Conservation (phyloP, 1,140 invertebrate genomes). For the Pachypsylla venusta region DNA sequence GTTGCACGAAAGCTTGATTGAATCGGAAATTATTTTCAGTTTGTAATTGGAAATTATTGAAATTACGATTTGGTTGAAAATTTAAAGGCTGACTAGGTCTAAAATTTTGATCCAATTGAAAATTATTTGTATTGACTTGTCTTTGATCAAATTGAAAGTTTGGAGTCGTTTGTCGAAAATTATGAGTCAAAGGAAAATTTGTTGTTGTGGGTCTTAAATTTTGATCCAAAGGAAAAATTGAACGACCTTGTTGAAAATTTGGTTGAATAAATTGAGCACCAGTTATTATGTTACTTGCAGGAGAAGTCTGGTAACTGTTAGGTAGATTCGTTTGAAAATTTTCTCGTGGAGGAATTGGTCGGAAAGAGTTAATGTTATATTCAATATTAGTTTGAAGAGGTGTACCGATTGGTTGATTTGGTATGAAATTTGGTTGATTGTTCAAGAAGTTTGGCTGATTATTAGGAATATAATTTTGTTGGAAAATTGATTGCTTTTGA, state of each 20-base stretch:
- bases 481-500: neutral
- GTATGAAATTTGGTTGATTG: neutral
- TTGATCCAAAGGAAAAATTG: neutral
- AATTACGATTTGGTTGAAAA: too few species aligned
- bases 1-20: constrained; percentile 23
- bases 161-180: too few species aligned
- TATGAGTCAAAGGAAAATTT: too few species aligned
- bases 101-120: too few species aligned
- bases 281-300: neutral
- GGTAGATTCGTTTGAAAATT: neutral
- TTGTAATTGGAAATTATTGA: constrained; percentile 20
- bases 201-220: too few species aligned
- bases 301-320: too few species aligned
- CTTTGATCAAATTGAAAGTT: too few species aligned
- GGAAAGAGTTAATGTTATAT: neutral
- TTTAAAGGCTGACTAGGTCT: neutral
- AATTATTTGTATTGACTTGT: too few species aligned
- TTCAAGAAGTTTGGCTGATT: constrained; percentile 4
- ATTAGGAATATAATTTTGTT: neutral
- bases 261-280: neutral
- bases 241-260: constrained; percentile 2
- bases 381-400: neutral
- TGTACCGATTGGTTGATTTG: neutral
- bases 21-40: constrained; percentile 24
- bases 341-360: constrained; percentile 1